Evolutionary conservation across 2,797 vertebrate species (phyloP), one percentile per base, ranked within the genome.

Genomic region (Cossypha heuglini): DNA sequence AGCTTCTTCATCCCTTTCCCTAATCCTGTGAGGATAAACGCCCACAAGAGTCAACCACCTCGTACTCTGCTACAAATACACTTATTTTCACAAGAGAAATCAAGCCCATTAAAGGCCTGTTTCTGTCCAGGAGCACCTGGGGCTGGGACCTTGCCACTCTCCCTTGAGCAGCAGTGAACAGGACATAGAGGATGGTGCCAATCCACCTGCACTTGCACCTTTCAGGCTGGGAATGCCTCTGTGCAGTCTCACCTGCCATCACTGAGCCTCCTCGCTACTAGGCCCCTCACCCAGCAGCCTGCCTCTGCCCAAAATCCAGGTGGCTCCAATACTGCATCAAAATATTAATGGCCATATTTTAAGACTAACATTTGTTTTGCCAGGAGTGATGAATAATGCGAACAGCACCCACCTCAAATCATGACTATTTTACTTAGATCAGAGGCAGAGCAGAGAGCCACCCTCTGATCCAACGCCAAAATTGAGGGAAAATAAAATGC

Each of bases 291-390:
- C 61, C 15, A 61, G 63, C 66, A 71, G 78, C 73, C 64, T 6
- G 8, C 33, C 88, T 46, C 42, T 77, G 33, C 75, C 62, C 67
- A 58, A 85, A 92, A 80, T 89, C 86, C 94, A 96, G 67, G 83
- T 83, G 93, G 80, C 92, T 95, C 71, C 71, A 33, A 76, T 94
- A 68, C 73, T 68, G 73, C 61, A 78, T 78, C 78, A 76, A 72
- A 93, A 90, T 91, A 97, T 96, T 96, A 93, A 89, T 40, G 54
- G 84, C 48, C 73, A 4, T 43, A n/a, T 79, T 86, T 29, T 58
- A 94, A 75, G 75, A 94, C 88, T 78, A 95, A 83, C 91, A 77
- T 90, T 97, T 94, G 84, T 77, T 97, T 87, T 92, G 84, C 88
- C 88, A 94, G 89, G 57, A 97, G 86, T 62, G 13, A 96, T 85